Base-by-base conservation (phyloP, 2,888 invertebrate species). In the Drosophila paranaensis region DNA sequence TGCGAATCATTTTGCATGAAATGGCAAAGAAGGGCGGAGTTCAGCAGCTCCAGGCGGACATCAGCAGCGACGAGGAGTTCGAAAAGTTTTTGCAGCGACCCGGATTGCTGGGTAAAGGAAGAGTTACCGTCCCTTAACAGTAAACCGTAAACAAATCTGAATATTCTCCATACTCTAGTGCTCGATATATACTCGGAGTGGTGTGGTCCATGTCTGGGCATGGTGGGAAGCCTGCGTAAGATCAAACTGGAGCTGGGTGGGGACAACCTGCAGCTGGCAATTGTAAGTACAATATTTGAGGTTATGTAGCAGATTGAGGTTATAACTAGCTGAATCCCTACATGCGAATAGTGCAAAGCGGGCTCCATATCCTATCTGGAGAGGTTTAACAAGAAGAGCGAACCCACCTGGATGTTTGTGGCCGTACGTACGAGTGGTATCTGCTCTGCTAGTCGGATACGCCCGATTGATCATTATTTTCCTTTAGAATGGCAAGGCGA, bases 321-420 rank as follows among this genome's bases (percentile, higher is more conserved):
- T 35, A 37, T 6, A 54, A 27, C n/a, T n/a, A 1, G 6, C 11
- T 6, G 1, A 50, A 35, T 50, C 13, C 20, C 50, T 33, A 9
- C 6, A 16, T 33, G 25, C 20, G 30, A 25, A 35, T 6, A 80
- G 92, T 92, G 92, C 60, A 97, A 96, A 92, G 94, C 96, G n/a
- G 97, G 98, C 90, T 94, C 95, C 0, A 96, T 98, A 60, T 94
- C 95, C 53, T 94, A 94, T 55, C 92, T 98, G 67, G 94, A 95
- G 89, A 94, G 97, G 66, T 98, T 98, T 91, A 94, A 96, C 37
- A 96, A 96, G 66, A 96, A 95, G 84, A 97, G 98, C 92, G 96
- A 98, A 90, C 98, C 98, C 0, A 97, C 96, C 0, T 98, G 98
- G 97, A 95, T 98, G 94, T 97, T 98, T 88, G 95, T 97, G 73